Conservation (phyloP, 1,140 invertebrate genomes). For the Dendroctonus ponderosae region DNA sequence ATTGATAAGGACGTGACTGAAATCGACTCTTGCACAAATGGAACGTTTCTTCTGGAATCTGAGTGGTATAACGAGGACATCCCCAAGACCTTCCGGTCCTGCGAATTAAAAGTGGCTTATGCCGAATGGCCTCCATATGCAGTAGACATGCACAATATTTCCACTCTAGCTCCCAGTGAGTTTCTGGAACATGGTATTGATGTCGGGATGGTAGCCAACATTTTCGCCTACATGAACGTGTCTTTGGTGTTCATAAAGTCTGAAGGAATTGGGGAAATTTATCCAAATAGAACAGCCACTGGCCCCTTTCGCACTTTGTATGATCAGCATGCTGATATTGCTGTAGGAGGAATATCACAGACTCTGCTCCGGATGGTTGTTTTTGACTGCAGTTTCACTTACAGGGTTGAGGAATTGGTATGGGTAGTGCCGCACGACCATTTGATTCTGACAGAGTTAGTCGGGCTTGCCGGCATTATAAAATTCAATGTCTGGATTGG, state of each 20-base stretch:
- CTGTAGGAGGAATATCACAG: conserved; percentile 24
- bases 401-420: conserved; percentile 12
- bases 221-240: conserved; percentile 25
- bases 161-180: not conserved
- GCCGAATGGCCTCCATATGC: conserved; percentile 36
- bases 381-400: conserved; percentile 23
- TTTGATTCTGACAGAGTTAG: conserved; percentile 1
- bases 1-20: conserved; percentile 17
- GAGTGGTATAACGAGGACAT: conserved; percentile 35
- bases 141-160: conserved; percentile 10
- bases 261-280: conserved; percentile 6
- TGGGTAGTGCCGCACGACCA: conserved; percentile 23
- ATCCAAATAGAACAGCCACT: conserved; percentile 9
- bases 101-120: conserved; percentile 36
- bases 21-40: conserved; percentile 26
- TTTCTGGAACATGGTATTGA: conserved; percentile 22
- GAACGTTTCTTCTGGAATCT: conserved; percentile 2
- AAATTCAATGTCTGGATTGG: conserved; percentile 23
- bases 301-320: conserved; percentile 13
- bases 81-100: conserved; percentile 36
- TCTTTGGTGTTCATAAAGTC: conserved; percentile 17
- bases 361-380: conserved; percentile 6
- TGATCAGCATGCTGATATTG: conserved; percentile 8
- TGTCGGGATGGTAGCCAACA: conserved; percentile 22
- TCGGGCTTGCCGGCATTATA: conserved; percentile 8